Evolutionary conservation across 2,888 invertebrate genomes (phyloP), one percentile per base, ranked within the genome.

Genomic region (Balanococcus diminutus): DNA sequence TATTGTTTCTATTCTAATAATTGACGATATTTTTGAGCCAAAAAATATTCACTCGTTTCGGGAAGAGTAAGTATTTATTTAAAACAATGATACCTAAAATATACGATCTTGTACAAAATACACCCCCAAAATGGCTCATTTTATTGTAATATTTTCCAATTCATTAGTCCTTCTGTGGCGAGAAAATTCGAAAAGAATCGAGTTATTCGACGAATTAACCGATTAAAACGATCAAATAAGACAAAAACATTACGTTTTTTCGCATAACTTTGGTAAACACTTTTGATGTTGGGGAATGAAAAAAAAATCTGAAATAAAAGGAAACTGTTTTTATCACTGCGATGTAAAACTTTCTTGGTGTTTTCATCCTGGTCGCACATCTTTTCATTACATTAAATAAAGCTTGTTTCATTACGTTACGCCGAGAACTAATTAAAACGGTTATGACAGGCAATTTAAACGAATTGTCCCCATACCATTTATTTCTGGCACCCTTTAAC

Each of bases 381-480:
- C 85, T 85, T 85, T 85, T 85, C 85, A 85, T 85, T 79, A 79
- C 79, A 85, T 85, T 85, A 85, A 85, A 85, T 85, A 85, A 85
- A 85, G 85, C 85, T 85, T 85, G 85, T 85, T 85, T 85, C 85
- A 85, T 85, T 85, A 85, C 85, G 85, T 85, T 85, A 85, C 85
- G 85, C 85, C 75, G 75, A 85, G 85, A 85, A 85, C 85, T 85
- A 85, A 85, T 85, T 85, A 85, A 85, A 85, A 85, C 85, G 85
- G 85, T 85, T 85, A 85, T 85, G 85, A 85, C 85, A 85, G 85
- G 85, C 85, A 85, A 85, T 85, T 79, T 85, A 85, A 85, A 85
- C 85, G 85, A 85, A 85, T 85, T 85, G 85, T 85, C 75, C 85
- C 85, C 51, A 79, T 85, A 46, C 85, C 85, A 85, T 85, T 85